Evolutionary conservation across 2,888 invertebrate species (phyloP).

Genomic region (Saturnia japonica): DNA sequence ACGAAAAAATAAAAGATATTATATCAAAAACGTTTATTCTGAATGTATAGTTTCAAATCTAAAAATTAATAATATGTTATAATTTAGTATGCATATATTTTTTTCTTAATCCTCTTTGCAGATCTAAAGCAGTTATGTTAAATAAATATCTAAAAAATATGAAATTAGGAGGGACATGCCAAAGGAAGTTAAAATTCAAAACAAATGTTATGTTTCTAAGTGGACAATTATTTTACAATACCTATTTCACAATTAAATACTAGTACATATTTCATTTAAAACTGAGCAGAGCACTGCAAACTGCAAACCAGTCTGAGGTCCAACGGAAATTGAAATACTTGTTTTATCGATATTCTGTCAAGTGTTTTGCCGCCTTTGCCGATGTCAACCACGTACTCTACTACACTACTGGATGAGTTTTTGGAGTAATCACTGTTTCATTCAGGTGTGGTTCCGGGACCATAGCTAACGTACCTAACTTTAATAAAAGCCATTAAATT

Average conservation of each 20-base stretch:
- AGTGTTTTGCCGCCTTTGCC: not conserved
- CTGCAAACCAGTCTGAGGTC: not conserved
- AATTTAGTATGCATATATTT: too few relatives aligned
- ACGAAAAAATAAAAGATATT: too few relatives aligned
- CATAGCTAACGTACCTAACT: not conserved
- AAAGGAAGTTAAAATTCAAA: too few relatives aligned
- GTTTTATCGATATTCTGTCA: conserved; percentile 7
- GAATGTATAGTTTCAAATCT: too few relatives aligned
- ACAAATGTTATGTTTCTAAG: too few relatives aligned
- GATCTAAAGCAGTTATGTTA: too few relatives aligned
- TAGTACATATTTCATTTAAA: too few relatives aligned
- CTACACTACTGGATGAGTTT: not conserved
- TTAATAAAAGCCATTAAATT: not conserved
- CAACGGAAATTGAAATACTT: conserved; percentile 5
- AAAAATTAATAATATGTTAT: too few relatives aligned
- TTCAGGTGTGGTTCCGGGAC: not conserved
- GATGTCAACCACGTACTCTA: not conserved
- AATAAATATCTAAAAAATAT: too few relatives aligned
- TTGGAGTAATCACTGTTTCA: not conserved
- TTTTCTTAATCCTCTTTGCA: too few relatives aligned
- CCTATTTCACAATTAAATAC: not conserved
- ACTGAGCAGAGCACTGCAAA: not conserved
- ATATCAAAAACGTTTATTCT: too few relatives aligned
- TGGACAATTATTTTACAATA: not conserved
- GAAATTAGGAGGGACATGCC: too few relatives aligned